phyloP scores from a whole-genome alignment of 2,113 vertebrate genomes.

The Fulmarus glacialis region DNA sequence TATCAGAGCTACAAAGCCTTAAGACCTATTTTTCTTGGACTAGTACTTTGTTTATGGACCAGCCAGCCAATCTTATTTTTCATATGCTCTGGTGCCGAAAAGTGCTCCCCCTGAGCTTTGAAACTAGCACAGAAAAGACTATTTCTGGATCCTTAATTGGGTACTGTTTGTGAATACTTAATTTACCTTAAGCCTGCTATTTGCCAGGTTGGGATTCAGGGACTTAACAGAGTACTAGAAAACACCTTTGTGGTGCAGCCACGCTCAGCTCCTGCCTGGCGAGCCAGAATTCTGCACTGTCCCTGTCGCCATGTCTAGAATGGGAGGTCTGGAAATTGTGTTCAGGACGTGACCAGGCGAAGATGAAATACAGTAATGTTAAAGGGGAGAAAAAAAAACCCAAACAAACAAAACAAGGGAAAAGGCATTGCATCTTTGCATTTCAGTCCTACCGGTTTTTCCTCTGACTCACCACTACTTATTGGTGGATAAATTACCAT shows the following conservation, averaged over 20 bases:
- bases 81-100: neutral
- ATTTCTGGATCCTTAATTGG: neutral
- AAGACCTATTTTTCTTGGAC: neutral
- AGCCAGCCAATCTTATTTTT: neutral
- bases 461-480: neutral
- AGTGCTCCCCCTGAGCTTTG: neutral
- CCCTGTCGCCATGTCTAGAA: neutral
- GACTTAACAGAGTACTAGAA: neutral
- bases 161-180: neutral
- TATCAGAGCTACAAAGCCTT: neutral
- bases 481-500: neutral
- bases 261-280: fast-evolving
- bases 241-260: neutral
- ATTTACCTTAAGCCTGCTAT: neutral
- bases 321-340: neutral
- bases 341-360: neutral
- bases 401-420: neutral
- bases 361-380: neutral
- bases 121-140: neutral
- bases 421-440: neutral
- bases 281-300: neutral
- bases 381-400: neutral
- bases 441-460: neutral
- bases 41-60: neutral
- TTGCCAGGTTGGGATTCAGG: neutral